These are phyloP conservation scores for Akabosia matsudoensis DNA, from an alignment of 1,140 invertebrate species.

Conservation along the genomic window DNA sequence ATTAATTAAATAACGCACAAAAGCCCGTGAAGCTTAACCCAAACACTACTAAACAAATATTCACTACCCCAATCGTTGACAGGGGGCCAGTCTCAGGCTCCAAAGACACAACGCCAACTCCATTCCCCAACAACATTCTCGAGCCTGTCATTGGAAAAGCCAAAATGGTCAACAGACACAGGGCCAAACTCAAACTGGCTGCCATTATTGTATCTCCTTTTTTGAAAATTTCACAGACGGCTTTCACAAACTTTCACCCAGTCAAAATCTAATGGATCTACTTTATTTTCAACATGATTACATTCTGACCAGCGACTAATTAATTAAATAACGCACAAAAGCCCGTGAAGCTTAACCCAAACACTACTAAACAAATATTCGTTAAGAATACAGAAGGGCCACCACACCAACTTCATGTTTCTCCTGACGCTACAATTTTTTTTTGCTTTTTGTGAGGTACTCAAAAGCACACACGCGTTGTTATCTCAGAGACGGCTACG, in stretches of 20 bases:
- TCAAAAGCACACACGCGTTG: not conserved
- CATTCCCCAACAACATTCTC: not conserved
- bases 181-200: not conserved
- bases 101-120: slow-evolving; percentile 4
- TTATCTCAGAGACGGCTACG: not conserved
- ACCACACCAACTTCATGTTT: not conserved
- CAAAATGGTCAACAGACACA: too few species aligned
- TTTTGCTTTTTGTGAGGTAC: too few species aligned
- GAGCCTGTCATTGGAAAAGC: slow-evolving; percentile 17
- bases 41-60: slow-evolving; percentile 14
- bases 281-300: not conserved
- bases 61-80: not conserved
- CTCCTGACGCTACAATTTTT: not conserved
- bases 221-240: too few species aligned
- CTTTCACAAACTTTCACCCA: too few species aligned
- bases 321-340: not conserved
- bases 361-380: slow-evolving; percentile 11
- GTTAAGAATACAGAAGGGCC: slow-evolving; percentile 3
- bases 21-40: not conserved
- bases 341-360: not conserved
- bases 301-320: not conserved
- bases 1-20: not conserved
- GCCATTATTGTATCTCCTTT: too few species aligned
- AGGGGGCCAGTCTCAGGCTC: not conserved
- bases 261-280: not conserved